phyloP scores from a whole-genome alignment of 2,113 vertebrate species.

The Oncorhynchus tshawytscha region DNA sequence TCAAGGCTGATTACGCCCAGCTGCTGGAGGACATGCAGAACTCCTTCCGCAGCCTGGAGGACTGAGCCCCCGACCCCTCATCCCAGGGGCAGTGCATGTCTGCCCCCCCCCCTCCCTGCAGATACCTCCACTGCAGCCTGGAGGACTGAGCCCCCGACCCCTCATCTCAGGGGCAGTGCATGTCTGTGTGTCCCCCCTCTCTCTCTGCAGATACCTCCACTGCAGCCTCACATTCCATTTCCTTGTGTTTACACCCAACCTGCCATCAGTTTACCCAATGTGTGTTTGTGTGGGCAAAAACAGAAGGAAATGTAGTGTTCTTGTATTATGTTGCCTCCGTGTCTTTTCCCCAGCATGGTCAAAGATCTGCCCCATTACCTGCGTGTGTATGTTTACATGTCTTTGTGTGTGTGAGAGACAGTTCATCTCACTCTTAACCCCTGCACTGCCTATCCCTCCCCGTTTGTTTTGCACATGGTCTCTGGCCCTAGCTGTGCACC shows the following conservation, averaged over 20 bases:
- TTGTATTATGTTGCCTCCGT: conserved; percentile 51
- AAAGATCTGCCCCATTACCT: conserved; percentile 3
- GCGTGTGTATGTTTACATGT: conserved; percentile 30
- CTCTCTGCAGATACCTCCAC: conserved; percentile 30
- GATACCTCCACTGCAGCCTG: conserved; percentile 47
- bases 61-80: conserved; percentile 64
- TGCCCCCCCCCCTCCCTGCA: background rate
- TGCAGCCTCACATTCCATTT: conserved; percentile 71
- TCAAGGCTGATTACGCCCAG: conserved; percentile 91
- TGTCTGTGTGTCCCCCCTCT: background rate
- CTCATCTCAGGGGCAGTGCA: background rate
- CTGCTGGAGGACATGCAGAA: conserved; percentile 98
- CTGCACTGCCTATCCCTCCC: conserved; percentile 36
- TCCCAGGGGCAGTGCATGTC: background rate
- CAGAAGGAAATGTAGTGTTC: conserved; percentile 67
- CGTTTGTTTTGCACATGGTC: conserved; percentile 62
- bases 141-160: background rate
- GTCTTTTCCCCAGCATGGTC: conserved; percentile 44
- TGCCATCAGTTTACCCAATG: too few species aligned
- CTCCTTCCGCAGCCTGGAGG: conserved; percentile 93
- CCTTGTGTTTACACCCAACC: conserved; percentile 39
- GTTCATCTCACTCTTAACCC: conserved; percentile 23
- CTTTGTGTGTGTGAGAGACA: conserved; percentile 33
- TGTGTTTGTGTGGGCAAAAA: conserved; percentile 43
- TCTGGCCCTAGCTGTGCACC: conserved; percentile 46